Conservation (phyloP, 2,888 invertebrate species). For the Trichogramma dendrolimi region DNA sequence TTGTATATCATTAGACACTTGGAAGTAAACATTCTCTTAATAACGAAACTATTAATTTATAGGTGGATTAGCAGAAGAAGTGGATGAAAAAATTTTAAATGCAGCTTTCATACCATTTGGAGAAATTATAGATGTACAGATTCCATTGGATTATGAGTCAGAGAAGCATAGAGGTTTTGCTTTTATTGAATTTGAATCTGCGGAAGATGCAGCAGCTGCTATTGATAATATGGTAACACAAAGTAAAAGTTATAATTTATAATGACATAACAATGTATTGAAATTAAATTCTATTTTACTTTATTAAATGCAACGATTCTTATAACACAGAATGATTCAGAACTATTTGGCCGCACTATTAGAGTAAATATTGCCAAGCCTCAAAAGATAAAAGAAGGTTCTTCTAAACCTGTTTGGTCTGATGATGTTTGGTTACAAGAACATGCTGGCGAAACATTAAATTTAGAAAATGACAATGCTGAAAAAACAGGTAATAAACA, state of each 20-base stretch:
- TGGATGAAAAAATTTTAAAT: constrained; percentile 90
- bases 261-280: background rate
- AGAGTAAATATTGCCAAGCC: constrained; percentile 96
- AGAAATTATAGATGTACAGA: constrained; percentile 95
- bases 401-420: constrained; percentile 93
- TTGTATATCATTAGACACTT: too few species aligned
- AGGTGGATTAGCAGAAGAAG: constrained; percentile 88
- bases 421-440: constrained; percentile 98
- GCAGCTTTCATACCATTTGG: constrained; percentile 99
- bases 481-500: constrained; percentile 42
- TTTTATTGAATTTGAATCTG: constrained; percentile 95
- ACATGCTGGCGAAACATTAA: constrained; percentile 87
- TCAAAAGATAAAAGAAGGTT: constrained; percentile 92
- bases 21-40: background rate
- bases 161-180: constrained; percentile 98
- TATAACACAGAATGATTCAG: constrained; percentile 81
- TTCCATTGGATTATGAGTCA: constrained; percentile 95
- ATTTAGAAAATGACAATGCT: constrained; percentile 53
- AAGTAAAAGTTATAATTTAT: background rate
- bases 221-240: constrained; percentile 93
- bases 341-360: constrained; percentile 93
- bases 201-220: constrained; percentile 97
- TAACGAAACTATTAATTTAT: background rate
- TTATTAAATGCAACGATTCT: background rate
- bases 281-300: background rate